Base-by-base conservation (phyloP, 2,113 vertebrate species). In the Toxotes chatareus region DNA sequence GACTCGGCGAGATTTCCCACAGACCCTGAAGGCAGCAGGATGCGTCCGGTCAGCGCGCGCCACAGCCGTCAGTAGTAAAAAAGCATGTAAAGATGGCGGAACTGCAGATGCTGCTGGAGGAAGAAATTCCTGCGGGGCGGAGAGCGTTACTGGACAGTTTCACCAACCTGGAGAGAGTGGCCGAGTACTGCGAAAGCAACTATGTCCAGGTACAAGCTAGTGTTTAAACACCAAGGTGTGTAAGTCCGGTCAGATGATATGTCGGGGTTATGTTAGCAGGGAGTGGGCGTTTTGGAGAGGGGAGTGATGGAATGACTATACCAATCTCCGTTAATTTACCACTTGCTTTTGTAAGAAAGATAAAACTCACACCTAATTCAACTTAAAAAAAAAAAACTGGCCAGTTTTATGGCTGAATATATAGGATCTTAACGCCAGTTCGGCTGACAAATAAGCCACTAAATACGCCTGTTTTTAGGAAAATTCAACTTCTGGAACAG, bases 41-140 rank as follows among this genome's bases (percentile, higher is more conserved):
- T 6, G 0, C 72, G 60, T 80, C 32, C 81, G 72, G 78, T 79
- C 23, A 46, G 79, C 75, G 65, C 81, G 77, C 76, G 56, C 80
- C 21, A 65, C 83, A 1, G 83, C 76, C 69, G 79, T 74, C 55
- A 63, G 49, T 80, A 59, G 90, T 85, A 64, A 75, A 68, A 49
- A 73, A 79, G 10, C 84, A 96, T 96, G 96, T 97, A 96, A 98
- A 98, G 96, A 98, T 98, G 97, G 97, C 97, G 97, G 97, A 98
- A 96, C 93, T 98, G 80, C 97, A 98, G 94, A 98, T 98, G 97
- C 96, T 99, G 94, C 94, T 98, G 95, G 97, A 98, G 90, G 97
- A 98, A 91, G 97, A 98, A 80, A 97, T 99, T 94, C 97, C 97
- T 80, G 97, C 96, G 66, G 97, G 97, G 92, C 96, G 96, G 85